Conservation (phyloP, 2,113 vertebrate genomes). For the Chionis minor region DNA sequence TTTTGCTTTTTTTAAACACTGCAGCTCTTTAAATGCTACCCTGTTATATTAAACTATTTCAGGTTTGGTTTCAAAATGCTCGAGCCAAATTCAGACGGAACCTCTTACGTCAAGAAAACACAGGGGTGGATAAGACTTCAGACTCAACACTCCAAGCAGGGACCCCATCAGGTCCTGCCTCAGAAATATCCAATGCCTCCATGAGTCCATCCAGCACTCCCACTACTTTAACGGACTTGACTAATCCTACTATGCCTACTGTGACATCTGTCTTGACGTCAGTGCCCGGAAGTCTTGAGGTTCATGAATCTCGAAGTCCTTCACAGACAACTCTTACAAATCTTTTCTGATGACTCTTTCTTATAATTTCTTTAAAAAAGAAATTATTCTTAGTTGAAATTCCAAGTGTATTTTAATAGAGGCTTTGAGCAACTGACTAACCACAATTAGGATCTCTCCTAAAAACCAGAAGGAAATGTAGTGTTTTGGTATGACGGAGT, state of each 20-base stretch:
- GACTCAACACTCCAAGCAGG: constrained; percentile 91
- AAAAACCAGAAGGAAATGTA: constrained; percentile 80
- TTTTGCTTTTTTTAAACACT: constrained; percentile 30
- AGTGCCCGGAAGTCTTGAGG: constrained; percentile 89
- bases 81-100: constrained; percentile 98
- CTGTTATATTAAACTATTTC: constrained; percentile 55
- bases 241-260: constrained; percentile 96
- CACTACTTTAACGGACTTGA: constrained; percentile 98
- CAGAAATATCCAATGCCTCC: constrained; percentile 96
- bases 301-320: constrained; percentile 94
- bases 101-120: constrained; percentile 96
- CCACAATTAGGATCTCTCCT: constrained; percentile 81
- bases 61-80: constrained; percentile 99
- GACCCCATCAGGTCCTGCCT: constrained; percentile 93
- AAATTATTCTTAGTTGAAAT: constrained; percentile 85
- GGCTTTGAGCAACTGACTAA: constrained; percentile 87
- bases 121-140: constrained; percentile 91
- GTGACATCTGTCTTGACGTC: constrained; percentile 95
- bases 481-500: constrained; percentile 78
- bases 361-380: constrained; percentile 81
- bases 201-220: constrained; percentile 97
- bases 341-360: constrained; percentile 92
- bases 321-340: constrained; percentile 97
- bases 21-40: constrained; percentile 63
- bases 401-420: constrained; percentile 90